These are phyloP conservation scores for Leptestheria dahalacensis DNA, from an alignment of 1,140 invertebrate species.

Conservation along the genomic window DNA sequence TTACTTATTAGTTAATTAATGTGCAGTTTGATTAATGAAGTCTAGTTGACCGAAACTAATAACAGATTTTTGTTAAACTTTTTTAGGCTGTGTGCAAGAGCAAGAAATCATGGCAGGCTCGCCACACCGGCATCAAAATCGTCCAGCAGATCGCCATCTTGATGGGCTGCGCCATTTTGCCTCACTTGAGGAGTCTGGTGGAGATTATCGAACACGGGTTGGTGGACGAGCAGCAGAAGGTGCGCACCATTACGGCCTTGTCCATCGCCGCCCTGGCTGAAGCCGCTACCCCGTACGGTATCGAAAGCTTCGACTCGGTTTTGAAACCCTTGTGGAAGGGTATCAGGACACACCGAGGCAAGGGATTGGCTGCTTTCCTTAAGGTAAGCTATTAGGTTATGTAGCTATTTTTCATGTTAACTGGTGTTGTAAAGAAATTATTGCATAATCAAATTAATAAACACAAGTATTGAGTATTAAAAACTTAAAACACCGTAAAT, in stretches of 20 bases:
- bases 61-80: too few relatives aligned
- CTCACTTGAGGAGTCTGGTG: slow-evolving; percentile 92
- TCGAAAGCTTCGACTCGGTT: slow-evolving; percentile 98
- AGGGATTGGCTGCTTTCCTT: slow-evolving; percentile 95
- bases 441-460: too few relatives aligned
- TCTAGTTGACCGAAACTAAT: too few relatives aligned
- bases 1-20: too few relatives aligned
- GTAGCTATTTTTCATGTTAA: neutral
- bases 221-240: slow-evolving; percentile 75
- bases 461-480: too few relatives aligned
- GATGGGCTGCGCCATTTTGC: slow-evolving; percentile 98
- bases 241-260: slow-evolving; percentile 91
- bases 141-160: slow-evolving; percentile 99
- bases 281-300: slow-evolving; percentile 97
- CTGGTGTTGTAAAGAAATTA: too few relatives aligned
- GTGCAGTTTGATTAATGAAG: too few relatives aligned
- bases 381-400: slow-evolving; percentile 37
- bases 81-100: slow-evolving; percentile 90
- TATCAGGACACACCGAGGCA: slow-evolving; percentile 93
- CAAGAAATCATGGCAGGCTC: slow-evolving; percentile 99
- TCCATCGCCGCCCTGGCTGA: slow-evolving; percentile 96
- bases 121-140: slow-evolving; percentile 99
- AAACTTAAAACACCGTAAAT: too few relatives aligned
- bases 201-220: slow-evolving; percentile 98
- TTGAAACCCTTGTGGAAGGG: slow-evolving; percentile 98